phyloP scores from a whole-genome alignment of 2,797 vertebrate genomes.

The Poecilia wingei region DNA sequence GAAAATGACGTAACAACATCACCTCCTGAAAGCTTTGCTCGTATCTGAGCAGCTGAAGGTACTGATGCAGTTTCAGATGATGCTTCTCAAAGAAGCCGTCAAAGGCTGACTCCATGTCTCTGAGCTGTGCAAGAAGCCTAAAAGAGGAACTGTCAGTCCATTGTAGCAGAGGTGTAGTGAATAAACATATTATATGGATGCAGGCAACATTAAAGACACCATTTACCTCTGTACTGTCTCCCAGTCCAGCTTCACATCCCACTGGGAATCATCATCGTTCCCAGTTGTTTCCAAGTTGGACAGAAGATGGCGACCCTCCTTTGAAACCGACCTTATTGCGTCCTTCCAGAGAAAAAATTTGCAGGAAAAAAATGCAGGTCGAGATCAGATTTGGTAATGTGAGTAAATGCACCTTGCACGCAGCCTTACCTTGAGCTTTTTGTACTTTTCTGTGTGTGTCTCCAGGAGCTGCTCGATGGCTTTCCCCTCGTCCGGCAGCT shows the following conservation, averaged over 20 bases:
- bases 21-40: slow-evolving; percentile 95
- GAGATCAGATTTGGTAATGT: background rate
- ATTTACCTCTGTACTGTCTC: slow-evolving; percentile 91
- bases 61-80: slow-evolving; percentile 94
- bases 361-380: background rate
- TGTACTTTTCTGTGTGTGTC: slow-evolving; percentile 88
- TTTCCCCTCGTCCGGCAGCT: slow-evolving; percentile 86
- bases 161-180: background rate
- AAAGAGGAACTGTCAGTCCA: slow-evolving; percentile 14
- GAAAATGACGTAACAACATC: slow-evolving; percentile 9
- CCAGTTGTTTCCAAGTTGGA: slow-evolving; percentile 86
- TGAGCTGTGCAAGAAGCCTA: slow-evolving; percentile 92
- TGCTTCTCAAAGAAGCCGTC: slow-evolving; percentile 99
- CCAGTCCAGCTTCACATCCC: slow-evolving; percentile 88
- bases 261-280: slow-evolving; percentile 77
- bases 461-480: slow-evolving; percentile 87
- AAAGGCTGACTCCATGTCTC: slow-evolving; percentile 95
- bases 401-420: background rate
- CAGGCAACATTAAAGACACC: background rate
- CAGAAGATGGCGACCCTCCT: slow-evolving; percentile 90
- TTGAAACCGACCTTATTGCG: slow-evolving; percentile 90
- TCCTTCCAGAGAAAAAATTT: slow-evolving; percentile 76
- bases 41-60: slow-evolving; percentile 91
- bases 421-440: slow-evolving; percentile 87
- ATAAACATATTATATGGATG: background rate